Evolutionary conservation across 2,888 invertebrate genomes (phyloP).

Genomic region (Gryllus longicercus): DNA sequence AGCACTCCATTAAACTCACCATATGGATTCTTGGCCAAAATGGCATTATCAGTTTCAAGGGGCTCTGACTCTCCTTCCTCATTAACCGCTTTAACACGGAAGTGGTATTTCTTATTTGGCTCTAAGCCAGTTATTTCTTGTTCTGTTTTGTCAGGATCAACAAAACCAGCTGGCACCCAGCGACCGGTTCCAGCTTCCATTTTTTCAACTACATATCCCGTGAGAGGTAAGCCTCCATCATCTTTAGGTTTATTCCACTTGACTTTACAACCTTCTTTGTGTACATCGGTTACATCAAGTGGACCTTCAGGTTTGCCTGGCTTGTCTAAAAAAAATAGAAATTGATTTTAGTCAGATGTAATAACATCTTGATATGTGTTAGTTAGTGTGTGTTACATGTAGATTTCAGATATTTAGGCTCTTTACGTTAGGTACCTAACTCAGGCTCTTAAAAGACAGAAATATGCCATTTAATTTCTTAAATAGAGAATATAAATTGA

Average conservation of each 20-base stretch:
- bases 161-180: constrained; percentile 72
- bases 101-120: constrained; percentile 94
- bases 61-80: constrained; percentile 97
- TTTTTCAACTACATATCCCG: constrained; percentile 89
- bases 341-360: too few relatives aligned
- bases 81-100: constrained; percentile 94
- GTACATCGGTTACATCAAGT: constrained; percentile 82
- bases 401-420: too few relatives aligned
- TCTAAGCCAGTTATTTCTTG: constrained; percentile 84
- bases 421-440: too few relatives aligned
- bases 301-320: constrained; percentile 90
- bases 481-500: too few relatives aligned
- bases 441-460: too few relatives aligned
- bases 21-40: constrained; percentile 95
- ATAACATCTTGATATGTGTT: too few relatives aligned
- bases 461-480: too few relatives aligned
- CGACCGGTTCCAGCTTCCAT: constrained; percentile 84
- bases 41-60: constrained; percentile 80
- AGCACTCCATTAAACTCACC: constrained; percentile 51
- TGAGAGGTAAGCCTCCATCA: constrained; percentile 89
- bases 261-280: constrained; percentile 89
- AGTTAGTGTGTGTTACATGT: too few relatives aligned
- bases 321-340: constrained; percentile 57
- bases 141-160: constrained; percentile 68
- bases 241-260: constrained; percentile 95